Evolutionary conservation across 2,113 vertebrate species (phyloP).

Genomic region (Pedetes capensis): DNA sequence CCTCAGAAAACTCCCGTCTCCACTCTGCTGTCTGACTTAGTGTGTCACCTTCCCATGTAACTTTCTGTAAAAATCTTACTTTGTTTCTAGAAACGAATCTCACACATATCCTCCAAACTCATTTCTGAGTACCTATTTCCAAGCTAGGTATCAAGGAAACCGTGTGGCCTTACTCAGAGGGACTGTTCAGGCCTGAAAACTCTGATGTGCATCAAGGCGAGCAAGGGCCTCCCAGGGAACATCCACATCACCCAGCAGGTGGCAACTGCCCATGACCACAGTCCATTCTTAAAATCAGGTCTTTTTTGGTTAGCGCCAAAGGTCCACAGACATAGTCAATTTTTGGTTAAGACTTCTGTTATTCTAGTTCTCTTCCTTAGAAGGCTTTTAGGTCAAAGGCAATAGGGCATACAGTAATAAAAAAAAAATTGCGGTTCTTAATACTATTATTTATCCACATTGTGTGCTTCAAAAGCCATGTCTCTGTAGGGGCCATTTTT

Average conservation of each 20-base stretch:
- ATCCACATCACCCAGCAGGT: no score
- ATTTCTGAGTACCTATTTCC: not conserved
- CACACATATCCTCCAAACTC: not conserved
- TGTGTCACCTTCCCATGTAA: not conserved
- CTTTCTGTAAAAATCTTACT: not conserved
- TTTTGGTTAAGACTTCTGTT: not conserved
- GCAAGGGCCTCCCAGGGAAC: not conserved
- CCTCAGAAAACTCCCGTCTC: not conserved
- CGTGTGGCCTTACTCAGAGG: not conserved
- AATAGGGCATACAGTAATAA: not conserved
- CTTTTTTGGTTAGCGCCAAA: not conserved
- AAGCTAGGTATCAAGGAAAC: not conserved
- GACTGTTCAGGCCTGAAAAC: not conserved
- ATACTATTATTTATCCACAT: not conserved
- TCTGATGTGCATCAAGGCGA: not conserved
- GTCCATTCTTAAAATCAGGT: not conserved
- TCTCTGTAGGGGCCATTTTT: not conserved
- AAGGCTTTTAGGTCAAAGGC: not conserved
- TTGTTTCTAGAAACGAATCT: slow-evolving; percentile 10
- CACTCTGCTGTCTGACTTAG: not conserved
- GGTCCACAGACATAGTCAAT: not conserved
- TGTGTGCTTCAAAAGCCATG: not conserved
- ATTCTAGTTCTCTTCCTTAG: not conserved
- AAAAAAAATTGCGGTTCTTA: not conserved
- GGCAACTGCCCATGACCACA: not conserved